Evolutionary conservation across 2,888 invertebrate genomes (phyloP), one percentile per base, ranked within the genome.

Genomic region (Macrophya annulata): DNA sequence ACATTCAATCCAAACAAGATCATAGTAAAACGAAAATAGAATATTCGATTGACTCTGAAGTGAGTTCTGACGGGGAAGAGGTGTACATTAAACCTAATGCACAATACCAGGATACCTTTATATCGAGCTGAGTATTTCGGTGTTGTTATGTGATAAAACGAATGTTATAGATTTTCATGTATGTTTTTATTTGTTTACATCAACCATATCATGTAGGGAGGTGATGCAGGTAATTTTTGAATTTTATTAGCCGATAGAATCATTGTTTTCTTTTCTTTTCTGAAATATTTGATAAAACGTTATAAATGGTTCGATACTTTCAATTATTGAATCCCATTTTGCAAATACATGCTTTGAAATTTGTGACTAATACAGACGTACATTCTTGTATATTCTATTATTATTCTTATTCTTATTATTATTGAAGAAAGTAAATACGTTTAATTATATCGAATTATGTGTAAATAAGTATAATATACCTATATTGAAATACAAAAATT

Each of bases 21-120:
- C 37, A 71, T 6, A 79, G 71, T 21, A 88, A 88, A 85, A 88
- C 87, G 15, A 68, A 84, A 21, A 88, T 88, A 25, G 87, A 88
- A 82, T 88, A 88, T 71, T 86, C 86, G 3, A 85, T 85, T 62
- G 87, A 88, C 55, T 88, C 88, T 0, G 87, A 88, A 87, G 88
- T 87, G 15, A 88, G 88, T 55, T 88, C 88, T 15, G 88, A 88
- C 65, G 88, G 88, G 9, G 87, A 88, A 25, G 87, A 88, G 72
- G 85, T 85, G 6, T 86, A 40, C 40, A n/a, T 71, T n/a, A 71
- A 37, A 71, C 62, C 17, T 15, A 31, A n/a, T 17, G 15, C 6
- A 71, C 4, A 15, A 71, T 71, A 21, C 6, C 37, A 17, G 17
- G 40, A 31, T n/a, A 62, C 9, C 9, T 8, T 59, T 21, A n/a